Base-by-base conservation (phyloP, 37 sponge, comb jelly and placozoan species). In the Hormiphora californensis region DNA sequence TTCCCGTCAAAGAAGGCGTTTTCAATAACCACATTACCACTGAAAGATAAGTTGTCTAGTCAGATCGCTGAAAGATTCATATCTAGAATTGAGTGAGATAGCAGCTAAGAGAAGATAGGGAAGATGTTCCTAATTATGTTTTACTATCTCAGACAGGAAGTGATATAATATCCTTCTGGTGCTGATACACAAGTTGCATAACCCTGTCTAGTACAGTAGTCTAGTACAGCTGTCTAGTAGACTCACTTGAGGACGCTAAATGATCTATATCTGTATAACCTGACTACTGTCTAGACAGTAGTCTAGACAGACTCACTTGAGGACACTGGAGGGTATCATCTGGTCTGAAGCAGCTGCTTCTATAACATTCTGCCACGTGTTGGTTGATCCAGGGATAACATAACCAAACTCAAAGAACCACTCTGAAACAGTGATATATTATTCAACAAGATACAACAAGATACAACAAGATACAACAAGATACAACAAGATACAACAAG, bases 381-480 rank as follows among this genome's bases (percentile, higher is more conserved):
- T 97, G 61, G 98, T 97, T 28, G 98, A 97, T 55, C 89, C 89
- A 21, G 94, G 94, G 31, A 97, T 97, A 5, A 97, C 98, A 90
- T 94, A 97, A 8, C 98, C 98, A 90, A 97, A 97, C 0, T 92
- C 89, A 90, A 97, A 97, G 32, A 87, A 85, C 98, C 98, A 97
- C 34, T 95, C 96, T 95, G 62, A 15, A 87, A 32, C 55, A 53
- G 8, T n/a, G n/a, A n/a, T n/a, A n/a, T n/a, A n/a, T n/a, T n/a
- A n/a, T n/a, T n/a, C n/a, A n/a, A n/a, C n/a, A n/a, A n/a, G n/a
- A n/a, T n/a, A n/a, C n/a, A n/a, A n/a, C n/a, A n/a, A n/a, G n/a
- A n/a, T n/a, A n/a, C n/a, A n/a, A n/a, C n/a, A n/a, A n/a, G n/a
- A n/a, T n/a, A n/a, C n/a, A n/a, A n/a, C n/a, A n/a, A n/a, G n/a